Evolutionary conservation across 2,113 vertebrate genomes (phyloP).

Genomic region (Chaetura pelagica): DNA sequence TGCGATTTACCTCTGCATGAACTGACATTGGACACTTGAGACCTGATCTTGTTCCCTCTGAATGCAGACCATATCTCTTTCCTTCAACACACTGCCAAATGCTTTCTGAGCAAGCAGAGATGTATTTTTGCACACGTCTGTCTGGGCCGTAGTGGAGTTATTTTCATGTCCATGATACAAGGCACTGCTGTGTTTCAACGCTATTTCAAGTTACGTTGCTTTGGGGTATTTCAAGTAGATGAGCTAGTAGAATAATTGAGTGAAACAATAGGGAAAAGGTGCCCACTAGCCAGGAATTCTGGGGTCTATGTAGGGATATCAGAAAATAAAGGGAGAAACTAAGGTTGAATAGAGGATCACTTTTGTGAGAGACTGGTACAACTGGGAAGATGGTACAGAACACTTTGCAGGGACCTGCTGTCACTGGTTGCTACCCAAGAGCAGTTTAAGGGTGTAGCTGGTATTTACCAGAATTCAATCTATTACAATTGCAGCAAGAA

Average conservation of each 20-base stretch:
- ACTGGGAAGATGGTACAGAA: background rate
- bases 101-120: background rate
- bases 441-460: background rate
- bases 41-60: background rate
- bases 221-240: background rate
- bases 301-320: background rate
- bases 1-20: background rate
- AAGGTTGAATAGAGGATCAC: background rate
- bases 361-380: background rate
- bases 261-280: background rate
- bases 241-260: background rate
- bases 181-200: background rate
- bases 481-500: background rate
- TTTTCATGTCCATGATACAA: background rate
- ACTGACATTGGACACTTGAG: background rate
- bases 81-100: background rate
- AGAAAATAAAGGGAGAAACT: background rate
- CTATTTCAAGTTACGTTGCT: background rate
- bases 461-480: background rate
- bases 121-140: background rate
- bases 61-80: background rate
- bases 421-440: background rate
- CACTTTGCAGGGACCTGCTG: background rate
- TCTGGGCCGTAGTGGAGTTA: background rate
- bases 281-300: background rate